A percentile compares a stretch with the other conserved stretches of the same genome.
phyloP scores from a whole-genome alignment of 2,797 vertebrate species.

The Amblyraja radiata region DNA sequence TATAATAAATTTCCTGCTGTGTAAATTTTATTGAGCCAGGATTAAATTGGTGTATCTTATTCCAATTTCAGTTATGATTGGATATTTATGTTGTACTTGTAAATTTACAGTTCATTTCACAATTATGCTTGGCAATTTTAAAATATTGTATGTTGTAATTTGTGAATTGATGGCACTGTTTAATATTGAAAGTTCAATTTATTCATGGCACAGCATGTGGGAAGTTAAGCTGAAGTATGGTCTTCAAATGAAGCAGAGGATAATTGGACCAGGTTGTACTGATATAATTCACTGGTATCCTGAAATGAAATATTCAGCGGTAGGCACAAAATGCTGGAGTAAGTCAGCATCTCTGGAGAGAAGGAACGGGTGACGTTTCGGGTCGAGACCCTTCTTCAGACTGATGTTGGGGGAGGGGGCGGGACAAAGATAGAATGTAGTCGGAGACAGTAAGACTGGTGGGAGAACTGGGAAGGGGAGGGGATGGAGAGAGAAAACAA shows the following conservation, averaged over 20 bases:
- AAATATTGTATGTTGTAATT: constrained; percentile 9
- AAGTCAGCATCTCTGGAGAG: too few relatives aligned
- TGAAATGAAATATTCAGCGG: not conserved
- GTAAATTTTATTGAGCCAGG: not conserved
- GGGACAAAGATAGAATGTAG: too few relatives aligned
- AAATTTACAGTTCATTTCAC: not conserved
- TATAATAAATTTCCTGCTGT: not conserved
- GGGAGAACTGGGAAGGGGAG: too few relatives aligned
- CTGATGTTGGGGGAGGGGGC: too few relatives aligned
- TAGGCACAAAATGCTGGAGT: too few relatives aligned
- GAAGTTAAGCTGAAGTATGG: not conserved
- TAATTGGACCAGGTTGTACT: not conserved
- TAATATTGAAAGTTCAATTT: constrained; percentile 12
- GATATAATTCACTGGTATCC: not conserved
- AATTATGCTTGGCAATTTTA: not conserved
- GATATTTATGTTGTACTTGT: not conserved
- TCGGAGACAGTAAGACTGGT: too few relatives aligned
- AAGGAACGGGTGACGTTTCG: too few relatives aligned
- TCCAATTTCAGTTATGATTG: constrained; percentile 1
- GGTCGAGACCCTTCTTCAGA: too few relatives aligned
- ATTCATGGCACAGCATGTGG: not conserved
- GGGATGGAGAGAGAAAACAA: too few relatives aligned
- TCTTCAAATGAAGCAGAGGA: not conserved
- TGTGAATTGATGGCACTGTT: constrained; percentile 11
- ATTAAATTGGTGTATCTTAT: not conserved